Evolutionary conservation across 2,888 invertebrate species (phyloP).

Genomic region (Mythimna ferrago): DNA sequence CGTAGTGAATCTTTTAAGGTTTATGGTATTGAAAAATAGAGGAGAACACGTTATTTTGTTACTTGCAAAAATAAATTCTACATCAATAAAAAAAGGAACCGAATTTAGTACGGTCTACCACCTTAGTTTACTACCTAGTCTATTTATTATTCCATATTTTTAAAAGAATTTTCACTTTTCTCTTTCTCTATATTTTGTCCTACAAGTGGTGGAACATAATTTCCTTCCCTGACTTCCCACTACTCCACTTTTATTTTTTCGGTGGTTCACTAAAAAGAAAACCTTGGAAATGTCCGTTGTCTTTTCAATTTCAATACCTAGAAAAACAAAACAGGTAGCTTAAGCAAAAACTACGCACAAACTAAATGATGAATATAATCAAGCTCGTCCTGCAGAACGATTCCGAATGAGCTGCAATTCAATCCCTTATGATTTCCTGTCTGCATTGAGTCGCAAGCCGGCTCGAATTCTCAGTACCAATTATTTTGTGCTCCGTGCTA

Average conservation of each 20-base stretch:
- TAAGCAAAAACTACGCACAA: slow-evolving; percentile 15
- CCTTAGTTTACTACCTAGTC: too few relatives aligned
- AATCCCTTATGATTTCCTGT: slow-evolving; percentile 74
- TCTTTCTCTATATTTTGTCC: too few relatives aligned
- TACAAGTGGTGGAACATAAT: not conserved
- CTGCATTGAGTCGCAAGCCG: slow-evolving; percentile 50
- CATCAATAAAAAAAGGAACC: too few relatives aligned
- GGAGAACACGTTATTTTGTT: too few relatives aligned
- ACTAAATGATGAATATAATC: slow-evolving; percentile 36
- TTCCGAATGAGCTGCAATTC: slow-evolving; percentile 62
- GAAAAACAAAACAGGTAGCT: not conserved
- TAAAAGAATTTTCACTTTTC: too few relatives aligned
- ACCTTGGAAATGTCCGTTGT: not conserved
- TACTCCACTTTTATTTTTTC: not conserved
- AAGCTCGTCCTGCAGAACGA: slow-evolving; percentile 27
- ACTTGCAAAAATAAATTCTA: too few relatives aligned
- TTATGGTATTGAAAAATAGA: too few relatives aligned
- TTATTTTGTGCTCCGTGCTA: slow-evolving; percentile 53
- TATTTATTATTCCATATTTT: too few relatives aligned
- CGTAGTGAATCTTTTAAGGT: too few relatives aligned
- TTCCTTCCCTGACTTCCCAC: not conserved
- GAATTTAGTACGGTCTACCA: too few relatives aligned
- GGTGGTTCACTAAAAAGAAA: not conserved
- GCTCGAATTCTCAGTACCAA: slow-evolving; percentile 65
- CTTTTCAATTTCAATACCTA: not conserved